These are phyloP conservation scores for Callorhinus ursinus DNA, from an alignment of 2,113 vertebrate genomes.

Conservation along the genomic window DNA sequence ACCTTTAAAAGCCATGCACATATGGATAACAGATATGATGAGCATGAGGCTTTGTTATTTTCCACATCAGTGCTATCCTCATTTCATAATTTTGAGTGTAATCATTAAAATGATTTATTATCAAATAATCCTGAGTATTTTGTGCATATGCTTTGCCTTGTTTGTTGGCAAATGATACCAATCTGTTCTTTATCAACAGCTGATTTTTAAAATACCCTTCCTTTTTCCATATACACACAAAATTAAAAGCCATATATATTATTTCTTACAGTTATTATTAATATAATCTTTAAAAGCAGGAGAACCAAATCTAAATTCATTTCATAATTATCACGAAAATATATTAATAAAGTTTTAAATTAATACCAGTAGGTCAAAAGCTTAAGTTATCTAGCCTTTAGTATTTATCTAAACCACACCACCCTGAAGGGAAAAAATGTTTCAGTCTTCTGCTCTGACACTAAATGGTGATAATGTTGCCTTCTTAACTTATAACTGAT, in stretches of 20 bases:
- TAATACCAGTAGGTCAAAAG: conserved; percentile 14
- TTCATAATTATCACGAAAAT: conserved; percentile 44
- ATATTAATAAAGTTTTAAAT: conserved; percentile 21
- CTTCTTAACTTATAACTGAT: background rate
- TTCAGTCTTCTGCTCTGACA: conserved; percentile 9
- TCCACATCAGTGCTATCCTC: conserved; percentile 77
- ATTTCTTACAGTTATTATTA: conserved; percentile 27
- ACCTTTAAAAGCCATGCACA: conserved; percentile 62
- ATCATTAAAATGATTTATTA: conserved; percentile 85
- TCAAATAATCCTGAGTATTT: conserved; percentile 80
- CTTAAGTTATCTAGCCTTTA: background rate
- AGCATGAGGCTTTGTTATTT: conserved; percentile 79
- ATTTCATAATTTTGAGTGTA: conserved; percentile 83
- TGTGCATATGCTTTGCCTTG: conserved; percentile 83
- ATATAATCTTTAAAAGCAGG: conserved; percentile 40
- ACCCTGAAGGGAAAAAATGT: background rate
- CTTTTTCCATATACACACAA: conserved; percentile 63
- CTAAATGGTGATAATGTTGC: background rate
- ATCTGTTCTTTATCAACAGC: conserved; percentile 60
- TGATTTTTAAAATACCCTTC: conserved; percentile 81
- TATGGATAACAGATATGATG: conserved; percentile 71
- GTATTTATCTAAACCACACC: conserved; percentile 30
- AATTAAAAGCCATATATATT: conserved; percentile 42
- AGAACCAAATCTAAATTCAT: conserved; percentile 27
- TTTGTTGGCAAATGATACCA: conserved; percentile 81